phyloP scores from a whole-genome alignment of 2,113 vertebrate genomes.

The Nothobranchius kuhntae region DNA sequence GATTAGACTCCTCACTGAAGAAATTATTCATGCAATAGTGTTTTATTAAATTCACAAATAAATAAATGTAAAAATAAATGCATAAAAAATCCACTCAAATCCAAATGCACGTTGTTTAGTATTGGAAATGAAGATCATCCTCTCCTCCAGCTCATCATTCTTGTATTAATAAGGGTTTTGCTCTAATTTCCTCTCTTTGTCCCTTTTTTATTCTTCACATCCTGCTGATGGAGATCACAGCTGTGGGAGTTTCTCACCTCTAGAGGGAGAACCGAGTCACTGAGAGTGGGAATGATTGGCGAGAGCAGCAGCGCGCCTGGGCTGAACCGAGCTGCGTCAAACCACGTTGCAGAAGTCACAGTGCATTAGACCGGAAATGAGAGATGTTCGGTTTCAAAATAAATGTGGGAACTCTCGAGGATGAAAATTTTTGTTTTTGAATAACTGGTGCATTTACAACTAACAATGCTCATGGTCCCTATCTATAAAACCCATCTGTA shows the following conservation, averaged over 20 bases:
- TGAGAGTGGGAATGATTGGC: slow-evolving; percentile 44
- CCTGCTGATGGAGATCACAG: slow-evolving; percentile 8
- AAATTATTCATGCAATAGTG: no score
- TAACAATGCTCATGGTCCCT: no score
- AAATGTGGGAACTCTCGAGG: slow-evolving; percentile 5
- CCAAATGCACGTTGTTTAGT: no score
- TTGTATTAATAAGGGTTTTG: not conserved
- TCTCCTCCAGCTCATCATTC: no score
- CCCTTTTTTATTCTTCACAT: not conserved
- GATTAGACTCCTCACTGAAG: no score
- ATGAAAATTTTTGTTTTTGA: no score
- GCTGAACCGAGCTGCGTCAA: slow-evolving; percentile 51
- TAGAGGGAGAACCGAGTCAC: slow-evolving; percentile 72
- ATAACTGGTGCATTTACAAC: no score
- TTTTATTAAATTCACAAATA: no score
- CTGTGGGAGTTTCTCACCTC: slow-evolving; percentile 53
- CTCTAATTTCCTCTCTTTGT: not conserved
- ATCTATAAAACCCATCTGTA: no score
- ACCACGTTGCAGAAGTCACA: not conserved
- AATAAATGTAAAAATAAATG: no score
- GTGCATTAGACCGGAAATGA: not conserved
- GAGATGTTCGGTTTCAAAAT: not conserved
- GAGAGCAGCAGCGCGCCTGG: slow-evolving; percentile 57
- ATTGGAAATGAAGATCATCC: no score
- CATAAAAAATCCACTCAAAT: no score